Percentiles rank a stretch among this genome's conserved stretches.
Evolutionary conservation across 2,888 invertebrate species (phyloP).

Genomic region (Acronicta aceris): DNA sequence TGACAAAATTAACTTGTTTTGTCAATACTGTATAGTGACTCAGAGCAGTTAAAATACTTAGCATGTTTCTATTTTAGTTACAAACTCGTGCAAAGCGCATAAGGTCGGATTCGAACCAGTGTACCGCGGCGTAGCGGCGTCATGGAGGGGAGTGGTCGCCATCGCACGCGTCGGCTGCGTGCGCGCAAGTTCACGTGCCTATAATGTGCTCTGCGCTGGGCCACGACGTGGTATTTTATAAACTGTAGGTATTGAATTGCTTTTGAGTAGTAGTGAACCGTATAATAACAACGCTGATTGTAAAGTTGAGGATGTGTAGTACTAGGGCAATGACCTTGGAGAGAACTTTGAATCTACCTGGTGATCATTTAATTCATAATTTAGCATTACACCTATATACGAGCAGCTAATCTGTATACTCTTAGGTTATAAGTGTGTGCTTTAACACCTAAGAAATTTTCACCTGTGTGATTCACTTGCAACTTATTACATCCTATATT

Average conservation of each 20-base stretch:
- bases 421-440: too few relatives aligned
- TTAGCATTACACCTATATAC: too few relatives aligned
- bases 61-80: constrained; percentile 20
- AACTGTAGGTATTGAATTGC: constrained; percentile 18
- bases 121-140: constrained; percentile 25
- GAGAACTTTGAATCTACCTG: too few relatives aligned
- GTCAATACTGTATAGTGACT: background rate
- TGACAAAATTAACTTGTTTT: constrained; percentile 1
- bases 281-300: background rate
- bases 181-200: constrained; percentile 47
- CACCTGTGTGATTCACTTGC: too few relatives aligned
- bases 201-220: constrained; percentile 25
- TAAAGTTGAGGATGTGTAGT: background rate
- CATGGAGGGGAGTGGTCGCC: constrained; percentile 43
- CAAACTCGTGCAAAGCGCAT: constrained; percentile 17
- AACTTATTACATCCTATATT: too few relatives aligned
- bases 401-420: too few relatives aligned
- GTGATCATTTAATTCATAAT: too few relatives aligned
- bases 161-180: constrained; percentile 53
- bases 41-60: background rate
- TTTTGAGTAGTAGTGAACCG: constrained; percentile 28
- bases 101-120: constrained; percentile 35
- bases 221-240: constrained; percentile 27
- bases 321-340: too few relatives aligned
- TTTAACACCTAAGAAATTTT: too few relatives aligned